phyloP scores from a whole-genome alignment of 2,888 invertebrate genomes.

The Plusia festucae region DNA sequence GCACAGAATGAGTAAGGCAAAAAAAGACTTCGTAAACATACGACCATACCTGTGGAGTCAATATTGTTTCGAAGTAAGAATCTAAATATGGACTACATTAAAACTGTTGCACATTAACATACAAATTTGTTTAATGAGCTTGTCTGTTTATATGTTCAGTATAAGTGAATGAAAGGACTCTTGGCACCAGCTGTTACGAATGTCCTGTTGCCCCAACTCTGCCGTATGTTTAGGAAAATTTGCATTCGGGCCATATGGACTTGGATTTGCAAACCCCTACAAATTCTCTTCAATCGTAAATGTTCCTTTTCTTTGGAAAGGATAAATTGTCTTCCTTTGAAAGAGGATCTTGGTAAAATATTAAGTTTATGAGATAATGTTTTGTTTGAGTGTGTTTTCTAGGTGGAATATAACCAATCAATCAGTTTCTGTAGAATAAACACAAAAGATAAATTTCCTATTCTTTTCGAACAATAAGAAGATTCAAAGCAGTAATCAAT shows the following conservation, averaged over 20 bases:
- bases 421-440: slow-evolving; percentile 30
- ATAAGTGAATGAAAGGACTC: slow-evolving; percentile 7
- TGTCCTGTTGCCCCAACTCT: slow-evolving; percentile 21
- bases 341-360: slow-evolving; percentile 3
- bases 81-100: neutral
- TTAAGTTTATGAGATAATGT: slow-evolving; percentile 1
- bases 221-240: slow-evolving; percentile 27
- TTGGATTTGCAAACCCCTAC: slow-evolving; percentile 15
- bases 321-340: slow-evolving; percentile 10
- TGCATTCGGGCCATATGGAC: slow-evolving; percentile 22
- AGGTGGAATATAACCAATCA: slow-evolving; percentile 29
- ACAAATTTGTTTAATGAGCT: slow-evolving; percentile 12
- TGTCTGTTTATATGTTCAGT: slow-evolving; percentile 14
- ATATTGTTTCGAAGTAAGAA: neutral
- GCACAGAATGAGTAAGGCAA: neutral
- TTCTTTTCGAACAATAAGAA: slow-evolving; percentile 26
- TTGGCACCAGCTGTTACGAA: slow-evolving; percentile 25
- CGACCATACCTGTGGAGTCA: neutral
- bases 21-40: neutral
- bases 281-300: slow-evolving; percentile 22
- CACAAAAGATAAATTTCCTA: slow-evolving; percentile 33
- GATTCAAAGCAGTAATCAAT: slow-evolving; percentile 38
- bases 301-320: slow-evolving; percentile 8
- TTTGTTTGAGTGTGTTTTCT: neutral
- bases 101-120: neutral